A percentile compares a stretch with the other conserved stretches of the same genome.
These are phyloP conservation scores for Chromoteleia sp. DNA, from an alignment of 2,888 invertebrate genomes.

Conservation along the genomic window DNA sequence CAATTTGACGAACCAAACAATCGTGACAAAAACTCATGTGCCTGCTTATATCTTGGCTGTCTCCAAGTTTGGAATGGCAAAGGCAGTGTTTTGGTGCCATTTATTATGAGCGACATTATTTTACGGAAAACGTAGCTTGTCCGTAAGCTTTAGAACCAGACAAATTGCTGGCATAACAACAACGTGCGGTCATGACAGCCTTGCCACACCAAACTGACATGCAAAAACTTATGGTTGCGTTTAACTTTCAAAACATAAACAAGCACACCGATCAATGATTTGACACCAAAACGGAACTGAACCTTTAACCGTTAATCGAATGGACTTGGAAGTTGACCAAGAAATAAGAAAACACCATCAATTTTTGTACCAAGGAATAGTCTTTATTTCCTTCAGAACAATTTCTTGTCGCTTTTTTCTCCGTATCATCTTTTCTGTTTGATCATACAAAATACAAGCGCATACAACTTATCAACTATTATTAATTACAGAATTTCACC, in stretches of 20 bases:
- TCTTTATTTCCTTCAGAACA: constrained; percentile 79
- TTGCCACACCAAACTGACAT: constrained; percentile 85
- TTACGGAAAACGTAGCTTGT: constrained; percentile 33
- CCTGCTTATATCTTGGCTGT: constrained; percentile 87
- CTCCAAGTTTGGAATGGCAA: constrained; percentile 90
- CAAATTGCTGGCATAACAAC: constrained; percentile 57
- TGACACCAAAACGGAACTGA: constrained; percentile 88
- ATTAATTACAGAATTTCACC: constrained; percentile 65
- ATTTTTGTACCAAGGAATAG: constrained; percentile 83
- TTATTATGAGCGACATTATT: constrained; percentile 70
- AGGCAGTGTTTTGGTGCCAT: constrained; percentile 89
- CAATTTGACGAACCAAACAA: constrained; percentile 5
- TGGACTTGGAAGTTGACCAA: constrained; percentile 85
- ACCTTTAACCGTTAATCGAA: constrained; percentile 83
- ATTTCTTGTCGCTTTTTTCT: constrained; percentile 63
- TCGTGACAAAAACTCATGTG: constrained; percentile 76
- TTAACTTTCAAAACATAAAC: constrained; percentile 81
- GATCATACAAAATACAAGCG: constrained; percentile 84
- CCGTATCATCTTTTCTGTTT: constrained; percentile 65
- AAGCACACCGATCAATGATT: constrained; percentile 85
- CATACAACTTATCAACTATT: constrained; percentile 79
- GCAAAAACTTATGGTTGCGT: constrained; percentile 70
- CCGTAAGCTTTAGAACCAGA: constrained; percentile 35
- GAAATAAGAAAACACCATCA: constrained; percentile 84
- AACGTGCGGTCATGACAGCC: constrained; percentile 84